Percentiles rank a stretch among this genome's conserved stretches.
phyloP scores from a whole-genome alignment of 2,113 vertebrate genomes.

The Vidua chalybeata region DNA sequence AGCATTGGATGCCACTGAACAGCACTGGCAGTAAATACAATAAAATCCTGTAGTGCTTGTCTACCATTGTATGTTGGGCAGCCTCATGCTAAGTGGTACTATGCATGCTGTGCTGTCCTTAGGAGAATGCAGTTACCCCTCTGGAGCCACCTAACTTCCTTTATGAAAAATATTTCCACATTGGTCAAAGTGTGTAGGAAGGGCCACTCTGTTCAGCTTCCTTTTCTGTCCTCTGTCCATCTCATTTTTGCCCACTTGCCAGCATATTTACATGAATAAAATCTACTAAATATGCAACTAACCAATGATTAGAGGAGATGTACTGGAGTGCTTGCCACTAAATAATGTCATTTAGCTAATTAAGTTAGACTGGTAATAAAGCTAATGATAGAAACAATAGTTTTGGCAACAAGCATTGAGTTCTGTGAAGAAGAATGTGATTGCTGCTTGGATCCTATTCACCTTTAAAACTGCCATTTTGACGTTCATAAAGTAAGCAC shows the following conservation, averaged over 20 bases:
- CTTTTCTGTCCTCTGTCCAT: not conserved
- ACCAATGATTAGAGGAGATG: not conserved
- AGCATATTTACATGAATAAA: not conserved
- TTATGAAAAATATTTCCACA: not conserved
- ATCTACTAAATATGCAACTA: not conserved
- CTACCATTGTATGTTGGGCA: not conserved
- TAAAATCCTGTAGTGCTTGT: not conserved
- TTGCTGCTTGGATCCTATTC: slow-evolving; percentile 5
- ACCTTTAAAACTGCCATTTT: slow-evolving; percentile 13
- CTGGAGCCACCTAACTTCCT: not conserved
- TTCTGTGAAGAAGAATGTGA: not conserved
- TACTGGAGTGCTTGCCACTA: not conserved
- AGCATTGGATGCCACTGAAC: not conserved
- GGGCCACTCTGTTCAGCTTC: not conserved
- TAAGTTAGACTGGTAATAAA: slow-evolving; percentile 21
- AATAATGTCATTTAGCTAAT: slow-evolving; percentile 8
- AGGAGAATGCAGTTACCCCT: not conserved
- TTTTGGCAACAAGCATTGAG: not conserved
- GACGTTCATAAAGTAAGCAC: not conserved
- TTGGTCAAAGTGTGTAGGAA: not conserved
- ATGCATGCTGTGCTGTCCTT: not conserved
- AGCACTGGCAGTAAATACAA: not conserved
- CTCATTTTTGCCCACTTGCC: not conserved
- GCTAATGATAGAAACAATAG: slow-evolving; percentile 41
- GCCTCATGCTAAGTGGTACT: not conserved